Conservation (phyloP, 23 tunicate species). For the Trididemnum clinides region DNA sequence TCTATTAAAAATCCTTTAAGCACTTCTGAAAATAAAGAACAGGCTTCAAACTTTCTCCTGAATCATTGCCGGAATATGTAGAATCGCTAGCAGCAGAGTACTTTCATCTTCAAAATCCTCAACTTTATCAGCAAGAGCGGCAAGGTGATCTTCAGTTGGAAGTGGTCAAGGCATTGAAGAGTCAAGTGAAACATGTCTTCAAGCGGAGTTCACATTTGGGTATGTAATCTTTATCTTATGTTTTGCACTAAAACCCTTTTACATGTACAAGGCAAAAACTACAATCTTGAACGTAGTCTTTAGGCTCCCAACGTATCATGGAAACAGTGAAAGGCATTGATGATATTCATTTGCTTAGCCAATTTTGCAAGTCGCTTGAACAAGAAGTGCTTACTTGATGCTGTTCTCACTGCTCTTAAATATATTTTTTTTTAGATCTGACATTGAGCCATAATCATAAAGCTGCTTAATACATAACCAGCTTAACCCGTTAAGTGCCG, state of each 20-base stretch:
- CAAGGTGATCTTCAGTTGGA: neutral
- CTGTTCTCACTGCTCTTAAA: slow-evolving; percentile 4
- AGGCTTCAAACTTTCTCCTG: no score
- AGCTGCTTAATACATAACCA: no score
- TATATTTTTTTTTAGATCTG: no score
- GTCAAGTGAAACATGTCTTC: slow-evolving; percentile 5
- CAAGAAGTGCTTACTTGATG: slow-evolving; percentile 11
- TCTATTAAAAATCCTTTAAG: neutral
- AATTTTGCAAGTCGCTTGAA: slow-evolving; percentile 19
- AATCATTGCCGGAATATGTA: neutral
- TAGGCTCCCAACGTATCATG: slow-evolving; percentile 4
- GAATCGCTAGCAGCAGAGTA: neutral
- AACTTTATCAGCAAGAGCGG: neutral
- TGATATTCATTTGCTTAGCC: slow-evolving; percentile 6
- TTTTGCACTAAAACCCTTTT: neutral
- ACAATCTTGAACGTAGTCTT: no score
- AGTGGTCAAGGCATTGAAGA: neutral
- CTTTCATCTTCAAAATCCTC: neutral
- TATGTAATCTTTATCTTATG: neutral
- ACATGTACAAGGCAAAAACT: neutral
- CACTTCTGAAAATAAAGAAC: no score
- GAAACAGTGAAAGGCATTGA: neutral
- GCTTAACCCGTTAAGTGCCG: no score
- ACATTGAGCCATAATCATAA: no score
- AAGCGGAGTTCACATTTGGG: slow-evolving; percentile 2